These are phyloP conservation scores for Caenorhabditis parvicauda DNA, from an alignment of 2,888 invertebrate genomes.

Conservation along the genomic window DNA sequence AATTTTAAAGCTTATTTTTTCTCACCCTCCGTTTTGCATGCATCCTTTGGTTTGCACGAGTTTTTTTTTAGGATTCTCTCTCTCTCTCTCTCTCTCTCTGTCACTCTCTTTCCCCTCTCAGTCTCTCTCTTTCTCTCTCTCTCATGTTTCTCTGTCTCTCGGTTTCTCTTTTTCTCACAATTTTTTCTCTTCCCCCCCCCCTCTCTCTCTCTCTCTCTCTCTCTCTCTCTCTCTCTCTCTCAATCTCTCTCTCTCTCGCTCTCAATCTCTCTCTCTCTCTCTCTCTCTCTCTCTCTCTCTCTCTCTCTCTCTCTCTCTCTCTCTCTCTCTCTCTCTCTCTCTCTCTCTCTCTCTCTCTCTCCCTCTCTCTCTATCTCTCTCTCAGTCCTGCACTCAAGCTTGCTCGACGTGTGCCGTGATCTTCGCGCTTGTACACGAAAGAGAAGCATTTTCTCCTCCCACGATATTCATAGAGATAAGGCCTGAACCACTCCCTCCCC, in stretches of 20 bases:
- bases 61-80: neutral
- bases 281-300: neutral
- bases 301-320: slow-evolving; percentile 10
- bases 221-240: neutral
- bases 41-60: neutral
- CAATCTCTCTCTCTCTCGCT: slow-evolving; percentile 48
- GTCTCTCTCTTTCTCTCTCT: neutral
- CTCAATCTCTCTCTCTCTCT: slow-evolving; percentile 5
- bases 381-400: slow-evolving; percentile 37
- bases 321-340: slow-evolving; percentile 48
- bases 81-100: neutral
- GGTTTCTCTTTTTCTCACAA: neutral
- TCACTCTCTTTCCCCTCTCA: neutral
- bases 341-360: neutral
- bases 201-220: neutral
- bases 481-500: slow-evolving; percentile 9
- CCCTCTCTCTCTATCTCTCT: neutral
- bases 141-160: neutral
- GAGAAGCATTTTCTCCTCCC: too few species aligned
- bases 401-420: too few species aligned
- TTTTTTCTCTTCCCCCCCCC: slow-evolving; percentile 7
- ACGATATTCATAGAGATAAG: too few species aligned
- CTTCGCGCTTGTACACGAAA: too few species aligned
- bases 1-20: too few species aligned
- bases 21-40: neutral